Evolutionary conservation across 1,140 invertebrate genomes (phyloP), one percentile per base, ranked within the genome.

Genomic region (Paraescarpia echinospica): DNA sequence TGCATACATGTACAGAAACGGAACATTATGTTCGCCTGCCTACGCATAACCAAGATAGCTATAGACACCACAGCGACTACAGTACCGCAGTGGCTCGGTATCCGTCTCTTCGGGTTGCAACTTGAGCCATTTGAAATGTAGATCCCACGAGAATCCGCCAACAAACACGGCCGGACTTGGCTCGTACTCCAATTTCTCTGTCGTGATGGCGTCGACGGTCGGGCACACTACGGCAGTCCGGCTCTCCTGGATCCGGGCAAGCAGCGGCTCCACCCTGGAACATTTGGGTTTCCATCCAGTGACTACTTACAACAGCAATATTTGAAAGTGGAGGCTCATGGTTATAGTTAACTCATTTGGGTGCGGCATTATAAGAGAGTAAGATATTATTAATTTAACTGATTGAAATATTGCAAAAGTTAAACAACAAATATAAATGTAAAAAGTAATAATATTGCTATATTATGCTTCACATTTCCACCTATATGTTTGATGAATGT

Each of bases 201-300:
- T 97, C 96, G 99, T 99, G 91, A 99, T 99, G 9, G 99, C 98
- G 96, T 99, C 99, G 94, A 99, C 99, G 33, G 99, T 97, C 97
- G 92, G 97, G 97, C 59, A 98, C 97, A 96, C 98, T 97, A 94
- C 98, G 96, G 96, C 98, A 98, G 96, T 98, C 97, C 96, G 96
- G 95, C 99, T 98, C 35, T 97, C 96, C 0, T 98, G 98, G 94
- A 99, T 99, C 93, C 98, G 97, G 96, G 99, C 98, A 94, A 99
- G 96, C 33, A 99, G 96, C 0, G 99, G 99, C 95, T 99, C 99
- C 99, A 99, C 51, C 99, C 99, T 97, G 96, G 31, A 27, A 90
- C 14, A 31, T 18, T 77, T 41, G 4, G 4, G 41, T 41, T 12
- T 41, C 41, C 4, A 41, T 41, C 41, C 12, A 41, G 12, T 12